phyloP scores from a whole-genome alignment of 92 coral and sea anemone species.

The Epizoanthus fatuus region DNA sequence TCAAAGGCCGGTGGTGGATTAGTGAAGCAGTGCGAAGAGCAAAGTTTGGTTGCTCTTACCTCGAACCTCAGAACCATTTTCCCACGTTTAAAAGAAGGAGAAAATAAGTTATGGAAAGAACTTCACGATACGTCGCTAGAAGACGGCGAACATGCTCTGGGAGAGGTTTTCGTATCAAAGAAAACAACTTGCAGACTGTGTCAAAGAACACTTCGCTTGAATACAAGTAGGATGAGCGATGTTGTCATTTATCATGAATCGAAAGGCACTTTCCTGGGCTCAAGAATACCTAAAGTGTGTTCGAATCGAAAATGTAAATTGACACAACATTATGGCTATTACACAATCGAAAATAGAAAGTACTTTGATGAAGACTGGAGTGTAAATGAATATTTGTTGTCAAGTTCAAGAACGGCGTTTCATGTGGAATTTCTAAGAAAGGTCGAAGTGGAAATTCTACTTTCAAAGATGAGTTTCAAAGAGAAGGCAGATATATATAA shows the following conservation, averaged over 20 bases:
- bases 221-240: constrained; percentile 27
- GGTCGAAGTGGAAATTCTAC: constrained; percentile 32
- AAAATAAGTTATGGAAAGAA: constrained; percentile 47
- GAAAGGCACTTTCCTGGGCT: constrained; percentile 40
- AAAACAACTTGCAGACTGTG: constrained; percentile 39
- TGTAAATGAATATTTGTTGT: constrained; percentile 28
- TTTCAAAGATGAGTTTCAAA: constrained; percentile 31
- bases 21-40: no score
- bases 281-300: constrained; percentile 52
- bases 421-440: not conserved
- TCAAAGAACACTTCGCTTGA: constrained; percentile 20
- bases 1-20: no score
- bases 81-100: not conserved
- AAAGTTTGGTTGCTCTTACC: no score
- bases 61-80: no score
- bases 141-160: constrained; percentile 37
- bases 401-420: constrained; percentile 40
- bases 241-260: constrained; percentile 41
- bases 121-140: constrained; percentile 19
- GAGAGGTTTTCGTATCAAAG: constrained; percentile 29
- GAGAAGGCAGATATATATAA: constrained; percentile 47
- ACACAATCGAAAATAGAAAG: constrained; percentile 35
- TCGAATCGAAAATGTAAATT: constrained; percentile 31
- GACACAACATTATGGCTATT: constrained; percentile 45
- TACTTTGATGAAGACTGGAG: constrained; percentile 47